phyloP scores from a whole-genome alignment of 2,113 vertebrate genomes.

The Cariama cristata region DNA sequence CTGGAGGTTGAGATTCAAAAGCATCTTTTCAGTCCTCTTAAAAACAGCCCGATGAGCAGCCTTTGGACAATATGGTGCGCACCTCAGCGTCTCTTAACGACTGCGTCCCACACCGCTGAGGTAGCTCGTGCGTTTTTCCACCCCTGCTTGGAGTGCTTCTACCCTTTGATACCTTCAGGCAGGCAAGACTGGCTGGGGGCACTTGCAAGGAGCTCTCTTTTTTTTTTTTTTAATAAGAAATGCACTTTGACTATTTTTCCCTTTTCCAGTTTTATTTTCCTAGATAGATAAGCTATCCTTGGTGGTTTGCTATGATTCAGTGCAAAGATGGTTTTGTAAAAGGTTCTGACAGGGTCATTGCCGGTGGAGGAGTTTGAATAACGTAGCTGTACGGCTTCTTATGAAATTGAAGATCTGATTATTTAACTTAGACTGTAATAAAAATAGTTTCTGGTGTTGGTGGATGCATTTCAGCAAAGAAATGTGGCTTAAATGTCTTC shows the following conservation, averaged over 20 bases:
- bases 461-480: conserved; percentile 27
- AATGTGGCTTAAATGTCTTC: conserved; percentile 61
- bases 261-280: neutral
- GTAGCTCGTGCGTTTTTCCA: neutral
- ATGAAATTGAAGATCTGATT: conserved; percentile 30
- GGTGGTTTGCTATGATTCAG: neutral
- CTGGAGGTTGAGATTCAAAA: neutral
- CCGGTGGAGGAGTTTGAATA: neutral
- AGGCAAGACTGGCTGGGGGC: neutral
- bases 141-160: neutral
- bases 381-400: neutral
- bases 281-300: neutral
- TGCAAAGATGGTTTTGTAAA: neutral
- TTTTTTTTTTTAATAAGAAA: neutral
- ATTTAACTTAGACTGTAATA: conserved; percentile 33
- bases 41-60: neutral
- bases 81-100: neutral
- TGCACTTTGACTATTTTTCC: neutral
- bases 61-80: neutral
- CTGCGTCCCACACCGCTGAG: neutral
- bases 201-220: neutral
- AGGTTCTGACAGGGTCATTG: neutral
- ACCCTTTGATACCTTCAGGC: fast-evolving
- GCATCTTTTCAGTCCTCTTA: neutral
- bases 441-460: conserved; percentile 49